Evolutionary conservation across 1,140 invertebrate genomes (phyloP).

Genomic region (Temnothorax nylanderi): DNA sequence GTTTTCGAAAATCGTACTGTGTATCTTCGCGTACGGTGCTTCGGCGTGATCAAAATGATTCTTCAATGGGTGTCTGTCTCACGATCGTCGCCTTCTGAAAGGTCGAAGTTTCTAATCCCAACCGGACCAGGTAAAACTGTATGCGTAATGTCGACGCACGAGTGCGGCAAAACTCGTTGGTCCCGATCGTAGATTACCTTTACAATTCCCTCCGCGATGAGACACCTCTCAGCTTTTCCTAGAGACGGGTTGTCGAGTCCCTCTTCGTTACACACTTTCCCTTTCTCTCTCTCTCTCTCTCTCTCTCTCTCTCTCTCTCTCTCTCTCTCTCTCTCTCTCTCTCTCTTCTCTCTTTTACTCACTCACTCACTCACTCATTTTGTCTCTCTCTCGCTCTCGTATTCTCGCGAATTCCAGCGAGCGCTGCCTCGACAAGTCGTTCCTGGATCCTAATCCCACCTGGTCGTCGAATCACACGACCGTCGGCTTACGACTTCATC

Average conservation of each 20-base stretch:
- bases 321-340: background rate
- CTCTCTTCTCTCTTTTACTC: no score
- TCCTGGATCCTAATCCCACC: slow-evolving; percentile 61
- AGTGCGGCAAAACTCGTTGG: slow-evolving; percentile 52
- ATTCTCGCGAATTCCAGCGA: slow-evolving; percentile 45
- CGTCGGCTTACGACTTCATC: slow-evolving; percentile 59
- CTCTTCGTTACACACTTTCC: background rate
- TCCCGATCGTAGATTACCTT: slow-evolving; percentile 73
- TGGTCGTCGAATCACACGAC: slow-evolving; percentile 56
- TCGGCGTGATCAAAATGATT: slow-evolving; percentile 8
- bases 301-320: background rate
- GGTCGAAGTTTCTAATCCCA: slow-evolving; percentile 73
- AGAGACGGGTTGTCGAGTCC: slow-evolving; percentile 6
- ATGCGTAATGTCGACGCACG: slow-evolving; percentile 71
- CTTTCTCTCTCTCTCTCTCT: background rate
- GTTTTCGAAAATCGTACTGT: background rate
- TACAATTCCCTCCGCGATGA: slow-evolving; percentile 60
- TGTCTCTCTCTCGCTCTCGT: background rate
- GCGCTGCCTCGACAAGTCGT: slow-evolving; percentile 23
- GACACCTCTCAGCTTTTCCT: background rate
- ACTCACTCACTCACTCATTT: background rate
- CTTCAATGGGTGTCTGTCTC: slow-evolving; percentile 47
- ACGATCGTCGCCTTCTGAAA: slow-evolving; percentile 45
- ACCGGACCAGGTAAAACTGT: slow-evolving; percentile 61
- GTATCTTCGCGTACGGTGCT: background rate